Evolutionary conservation across 2,113 vertebrate genomes (phyloP), one percentile per base, ranked within the genome.

Genomic region (Osmerus mordax): DNA sequence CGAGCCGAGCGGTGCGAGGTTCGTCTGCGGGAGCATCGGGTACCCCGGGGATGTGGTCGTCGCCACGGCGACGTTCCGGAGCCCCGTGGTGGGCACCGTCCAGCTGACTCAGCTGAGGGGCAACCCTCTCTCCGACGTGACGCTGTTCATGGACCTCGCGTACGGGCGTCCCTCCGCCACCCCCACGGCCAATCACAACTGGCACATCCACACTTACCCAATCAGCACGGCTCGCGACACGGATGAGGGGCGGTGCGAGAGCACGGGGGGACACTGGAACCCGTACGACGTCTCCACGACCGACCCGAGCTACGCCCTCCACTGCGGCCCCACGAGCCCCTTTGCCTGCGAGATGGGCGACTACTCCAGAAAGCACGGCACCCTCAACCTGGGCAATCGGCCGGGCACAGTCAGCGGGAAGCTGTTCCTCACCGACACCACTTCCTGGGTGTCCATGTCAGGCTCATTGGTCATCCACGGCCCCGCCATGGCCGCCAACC

Each of bases 321-420:
- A 88, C 64, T 94, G 93, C 70, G 59, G 65, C 23, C 79, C 88
- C 0, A 68, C 79, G 16, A 82, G 58, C 18, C 91, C 92, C 3
- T 80, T 92, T 0, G 77, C 88, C 63, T 94, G 93, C 56, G 93
- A 94, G 71, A 81, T 84, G 8, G 93, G 92, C 65, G 93, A 94
- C 78, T 73, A 92, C 9, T 61, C 91, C 8, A 59, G 36, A 2
- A 94, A 92, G 80, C 84, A 89, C 71, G 63, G 53, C 7, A 53
- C 87, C 18, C 60, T 93, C 25, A 71, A 87, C 67, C 78, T 94
- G 0, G 41, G 41, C 9, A 3, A 73, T 13, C 36, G 2, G 3
- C 51, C 77, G 13, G 86, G 84, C 0, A 15, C 1, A 1, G 80
- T 91, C 32, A 53, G 68, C 4, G 81, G 72, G 3, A 93, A 94